Conservation (phyloP, 2,113 vertebrate genomes). For the Megalops atlanticus region DNA sequence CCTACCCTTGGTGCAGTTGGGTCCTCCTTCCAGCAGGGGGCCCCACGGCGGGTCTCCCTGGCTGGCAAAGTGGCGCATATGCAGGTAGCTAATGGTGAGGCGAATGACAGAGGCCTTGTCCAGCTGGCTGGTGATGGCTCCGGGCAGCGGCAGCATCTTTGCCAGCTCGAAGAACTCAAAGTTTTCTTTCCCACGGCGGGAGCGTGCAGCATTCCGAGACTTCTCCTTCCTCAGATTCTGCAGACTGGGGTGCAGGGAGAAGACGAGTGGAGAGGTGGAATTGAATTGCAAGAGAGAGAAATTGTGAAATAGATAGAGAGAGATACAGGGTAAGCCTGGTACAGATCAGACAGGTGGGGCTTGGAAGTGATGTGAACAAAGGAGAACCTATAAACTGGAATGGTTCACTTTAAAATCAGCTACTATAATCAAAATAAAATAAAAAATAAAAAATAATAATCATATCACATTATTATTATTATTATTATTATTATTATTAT, state of each 20-base stretch:
- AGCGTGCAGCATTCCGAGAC: slow-evolving; percentile 88
- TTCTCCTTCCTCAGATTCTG: slow-evolving; percentile 91
- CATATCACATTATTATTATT: too few species aligned
- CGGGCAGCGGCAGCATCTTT: slow-evolving; percentile 85
- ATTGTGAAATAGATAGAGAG: neutral
- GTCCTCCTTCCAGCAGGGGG: slow-evolving; percentile 71
- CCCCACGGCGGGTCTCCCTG: slow-evolving; percentile 86
- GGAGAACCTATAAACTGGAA: too few species aligned
- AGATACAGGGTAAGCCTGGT: neutral
- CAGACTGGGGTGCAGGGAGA: slow-evolving; percentile 64
- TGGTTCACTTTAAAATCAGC: too few species aligned
- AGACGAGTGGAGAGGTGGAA: slow-evolving; percentile 13
- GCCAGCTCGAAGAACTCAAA: slow-evolving; percentile 91
- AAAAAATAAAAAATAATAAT: too few species aligned
- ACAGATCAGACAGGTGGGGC: neutral
- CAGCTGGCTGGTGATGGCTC: slow-evolving; percentile 89
- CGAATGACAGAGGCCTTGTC: slow-evolving; percentile 90
- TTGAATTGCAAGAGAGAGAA: too few species aligned
- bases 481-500: too few species aligned
- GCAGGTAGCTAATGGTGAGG: slow-evolving; percentile 89
- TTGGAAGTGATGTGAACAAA: neutral
- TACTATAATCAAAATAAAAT: too few species aligned
- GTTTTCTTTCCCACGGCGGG: slow-evolving; percentile 87
- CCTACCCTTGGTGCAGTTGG: slow-evolving; percentile 74
- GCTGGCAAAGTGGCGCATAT: slow-evolving; percentile 84